Evolutionary conservation across 2,113 vertebrate species (phyloP), one percentile per base, ranked within the genome.

Genomic region (Corapipo altera): DNA sequence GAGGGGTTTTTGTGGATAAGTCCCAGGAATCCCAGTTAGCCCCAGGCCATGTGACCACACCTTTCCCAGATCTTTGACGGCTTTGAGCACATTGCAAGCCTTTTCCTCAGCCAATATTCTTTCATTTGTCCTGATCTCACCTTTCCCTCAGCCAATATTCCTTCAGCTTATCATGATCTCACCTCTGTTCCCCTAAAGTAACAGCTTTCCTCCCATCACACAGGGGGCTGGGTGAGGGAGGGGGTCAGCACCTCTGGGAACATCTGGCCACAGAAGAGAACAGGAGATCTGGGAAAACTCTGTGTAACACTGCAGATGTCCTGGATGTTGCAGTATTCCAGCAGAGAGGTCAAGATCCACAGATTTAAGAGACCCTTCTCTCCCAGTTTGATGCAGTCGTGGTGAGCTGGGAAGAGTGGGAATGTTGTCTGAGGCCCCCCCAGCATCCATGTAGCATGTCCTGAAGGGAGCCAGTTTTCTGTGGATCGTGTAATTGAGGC

Each of bases 191-290:
- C 26, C 24, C 44, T 44, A 12, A 65, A 86, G 30, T 35, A 52
- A 24, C 17, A 41, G 21, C 1, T 1, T 69, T 59, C 37, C 46
- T 64, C 66, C 54, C 9, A 0, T 30, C 18, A 1, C 1, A 3
- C 27, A 49, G 39, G 9, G 20, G 44, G 30, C 39, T 27, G 55
- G 69, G 28, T 6, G 20, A 37, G 37, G 39, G 51, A 70, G 6
- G 41, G 24, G 13, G 37, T 14, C 79, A 59, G 69, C 62, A 48
- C 32, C 41, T 43, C 32, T 30, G 27, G 54, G 66, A 54, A 26
- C 1, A 8, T 21, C 55, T 52, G 49, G 19, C 23, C 46, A 61
- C 32, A 18, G 23, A 44, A 35, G 22, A 41, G 72, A 61, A 17
- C 23, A 24, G 66, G 33, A 39, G 15, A 27, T 4, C n/a, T 37